A percentile compares a stretch with the other conserved stretches of the same genome.
Conservation (phyloP, 2,113 vertebrate genomes). For the Barbus barbus region DNA sequence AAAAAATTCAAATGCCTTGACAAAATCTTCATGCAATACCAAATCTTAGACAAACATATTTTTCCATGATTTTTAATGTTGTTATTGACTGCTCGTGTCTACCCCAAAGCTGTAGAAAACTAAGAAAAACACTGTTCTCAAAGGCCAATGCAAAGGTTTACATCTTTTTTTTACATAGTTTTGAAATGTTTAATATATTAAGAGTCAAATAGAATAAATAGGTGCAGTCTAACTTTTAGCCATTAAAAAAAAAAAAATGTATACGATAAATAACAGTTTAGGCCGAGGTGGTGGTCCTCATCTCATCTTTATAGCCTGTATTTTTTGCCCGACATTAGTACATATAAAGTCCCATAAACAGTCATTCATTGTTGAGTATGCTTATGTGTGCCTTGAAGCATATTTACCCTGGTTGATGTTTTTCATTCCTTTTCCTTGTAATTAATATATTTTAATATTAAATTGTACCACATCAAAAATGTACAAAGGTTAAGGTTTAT, state of each 20-base stretch:
- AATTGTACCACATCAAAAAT: not conserved
- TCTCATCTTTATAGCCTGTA: not conserved
- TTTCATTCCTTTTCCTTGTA: not conserved
- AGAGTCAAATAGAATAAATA: not conserved
- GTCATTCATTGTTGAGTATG: not conserved
- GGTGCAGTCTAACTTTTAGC: not conserved
- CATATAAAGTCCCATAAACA: not conserved
- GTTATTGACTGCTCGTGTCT: not conserved
- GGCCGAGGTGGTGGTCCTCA: not conserved
- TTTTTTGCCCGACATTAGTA: not conserved
- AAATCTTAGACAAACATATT: not conserved
- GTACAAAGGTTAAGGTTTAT: not conserved
- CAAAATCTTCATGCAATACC: not conserved
- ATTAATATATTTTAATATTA: not conserved
- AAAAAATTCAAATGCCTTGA: conserved; percentile 16
- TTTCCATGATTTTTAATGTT: not conserved
- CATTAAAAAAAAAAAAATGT: too few species aligned
- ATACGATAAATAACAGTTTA: not conserved
- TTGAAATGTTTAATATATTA: conserved; percentile 26
- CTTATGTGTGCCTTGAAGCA: not conserved
- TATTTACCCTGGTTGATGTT: not conserved
- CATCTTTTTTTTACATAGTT: not conserved
- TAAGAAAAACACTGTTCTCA: conserved; percentile 20
- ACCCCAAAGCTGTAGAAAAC: conserved; percentile 23
- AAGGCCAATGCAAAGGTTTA: too few species aligned